These are phyloP conservation scores for Chaunax sp. DNA, from an alignment of 2,797 vertebrate species.

Conservation along the genomic window DNA sequence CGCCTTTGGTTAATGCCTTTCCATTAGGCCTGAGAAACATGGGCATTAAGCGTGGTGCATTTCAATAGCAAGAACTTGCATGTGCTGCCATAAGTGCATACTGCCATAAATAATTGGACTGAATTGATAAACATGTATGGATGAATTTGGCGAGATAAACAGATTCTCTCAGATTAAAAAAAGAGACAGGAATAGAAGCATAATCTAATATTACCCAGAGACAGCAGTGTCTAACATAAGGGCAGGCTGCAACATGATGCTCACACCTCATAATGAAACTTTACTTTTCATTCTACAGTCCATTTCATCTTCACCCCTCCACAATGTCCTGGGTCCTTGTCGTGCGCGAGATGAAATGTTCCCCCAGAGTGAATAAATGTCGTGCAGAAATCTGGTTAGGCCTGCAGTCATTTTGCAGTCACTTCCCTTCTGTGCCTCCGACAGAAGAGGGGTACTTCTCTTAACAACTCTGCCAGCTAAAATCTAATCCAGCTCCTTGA, in stretches of 20 bases:
- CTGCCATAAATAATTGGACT: constrained; percentile 41
- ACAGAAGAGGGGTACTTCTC: constrained; percentile 68
- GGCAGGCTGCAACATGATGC: constrained; percentile 50
- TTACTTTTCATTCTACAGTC: constrained; percentile 78
- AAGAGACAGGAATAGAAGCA: constrained; percentile 21
- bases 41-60: constrained; percentile 35
- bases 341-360: constrained; percentile 59
- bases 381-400: constrained; percentile 56
- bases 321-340: constrained; percentile 62
- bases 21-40: constrained; percentile 53
- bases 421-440: constrained; percentile 58
- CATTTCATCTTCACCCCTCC: constrained; percentile 64
- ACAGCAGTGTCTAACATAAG: constrained; percentile 42
- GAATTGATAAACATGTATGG: constrained; percentile 53
- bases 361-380: constrained; percentile 67
- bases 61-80: constrained; percentile 34
- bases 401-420: constrained; percentile 65
- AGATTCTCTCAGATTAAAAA: constrained; percentile 27
- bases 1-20: constrained; percentile 46
- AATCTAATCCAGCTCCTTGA: constrained; percentile 73
- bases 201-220: constrained; percentile 49
- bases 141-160: constrained; percentile 40
- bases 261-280: constrained; percentile 75
- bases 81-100: constrained; percentile 23
- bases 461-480: constrained; percentile 66